phyloP scores from a whole-genome alignment of 1,140 invertebrate species.

The Zaprionus nigranus region DNA sequence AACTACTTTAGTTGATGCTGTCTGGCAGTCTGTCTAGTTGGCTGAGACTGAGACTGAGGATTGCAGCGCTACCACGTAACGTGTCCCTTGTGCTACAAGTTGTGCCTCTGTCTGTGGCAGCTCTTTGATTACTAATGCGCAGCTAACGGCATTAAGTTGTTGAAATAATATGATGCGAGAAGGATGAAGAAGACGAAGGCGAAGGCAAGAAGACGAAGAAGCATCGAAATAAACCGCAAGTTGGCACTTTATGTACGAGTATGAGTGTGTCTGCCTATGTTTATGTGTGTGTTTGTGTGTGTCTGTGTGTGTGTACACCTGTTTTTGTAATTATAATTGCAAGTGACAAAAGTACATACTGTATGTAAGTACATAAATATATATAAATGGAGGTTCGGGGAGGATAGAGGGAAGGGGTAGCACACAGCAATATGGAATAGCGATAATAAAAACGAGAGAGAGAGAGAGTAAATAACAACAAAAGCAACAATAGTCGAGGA shows the following conservation, averaged over 20 bases:
- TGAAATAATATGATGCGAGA: constrained; percentile 36
- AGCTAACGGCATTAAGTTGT: constrained; percentile 53
- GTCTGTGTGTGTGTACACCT: constrained; percentile 12
- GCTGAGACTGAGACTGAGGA: not conserved
- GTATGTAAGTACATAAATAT: constrained; percentile 11
- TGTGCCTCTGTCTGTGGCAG: constrained; percentile 5
- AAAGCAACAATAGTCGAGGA: constrained; percentile 1
- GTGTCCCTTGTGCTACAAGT: not conserved
- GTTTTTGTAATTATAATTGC: constrained; percentile 55
- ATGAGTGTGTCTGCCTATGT: not conserved
- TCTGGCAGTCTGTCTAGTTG: not conserved
- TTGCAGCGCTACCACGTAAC: constrained; percentile 3
- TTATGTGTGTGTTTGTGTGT: constrained; percentile 7
- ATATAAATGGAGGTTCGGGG: not conserved
- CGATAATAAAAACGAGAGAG: constrained; percentile 11
- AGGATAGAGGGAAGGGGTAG: not conserved
- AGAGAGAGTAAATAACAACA: constrained; percentile 6
- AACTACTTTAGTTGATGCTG: not conserved
- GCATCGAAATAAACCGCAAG: constrained; percentile 16
- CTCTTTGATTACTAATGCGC: constrained; percentile 43
- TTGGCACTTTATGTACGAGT: constrained; percentile 1
- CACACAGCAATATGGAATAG: constrained; percentile 10
- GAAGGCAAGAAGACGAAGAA: not conserved
- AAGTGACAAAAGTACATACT: constrained; percentile 46
- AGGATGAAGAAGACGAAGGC: not conserved